These are phyloP conservation scores for Ips nitidus DNA, from an alignment of 1,140 invertebrate species.

Conservation along the genomic window DNA sequence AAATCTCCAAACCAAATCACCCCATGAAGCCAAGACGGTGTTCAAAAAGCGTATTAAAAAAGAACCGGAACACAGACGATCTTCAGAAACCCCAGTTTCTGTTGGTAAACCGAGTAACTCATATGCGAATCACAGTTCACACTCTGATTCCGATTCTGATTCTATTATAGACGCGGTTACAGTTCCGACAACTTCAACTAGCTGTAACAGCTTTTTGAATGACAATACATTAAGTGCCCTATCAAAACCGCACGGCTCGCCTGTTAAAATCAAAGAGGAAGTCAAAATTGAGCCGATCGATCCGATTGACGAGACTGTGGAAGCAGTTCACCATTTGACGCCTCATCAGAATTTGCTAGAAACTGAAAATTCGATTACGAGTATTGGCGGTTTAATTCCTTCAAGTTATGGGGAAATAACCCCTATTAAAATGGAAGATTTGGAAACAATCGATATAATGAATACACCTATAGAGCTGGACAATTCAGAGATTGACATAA, in stretches of 20 bases:
- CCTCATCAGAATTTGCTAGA: not conserved
- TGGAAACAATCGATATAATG: conserved; percentile 67
- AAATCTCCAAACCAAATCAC: conserved; percentile 50
- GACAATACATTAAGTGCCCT: not conserved
- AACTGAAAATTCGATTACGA: not conserved
- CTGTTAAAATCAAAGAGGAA: conserved; percentile 39
- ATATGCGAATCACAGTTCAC: conserved; percentile 44
- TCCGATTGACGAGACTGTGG: conserved; percentile 7
- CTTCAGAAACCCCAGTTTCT: conserved; percentile 21
- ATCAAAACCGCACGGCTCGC: not conserved
- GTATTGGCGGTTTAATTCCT: conserved; percentile 22
- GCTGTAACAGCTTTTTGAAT: not conserved
- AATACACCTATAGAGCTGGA: conserved; percentile 65
- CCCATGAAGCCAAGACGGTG: conserved; percentile 46
- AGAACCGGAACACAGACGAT: conserved; percentile 37
- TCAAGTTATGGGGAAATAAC: conserved; percentile 47
- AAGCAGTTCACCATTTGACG: conserved; percentile 14
- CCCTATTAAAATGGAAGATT: conserved; percentile 55
- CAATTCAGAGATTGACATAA: conserved; percentile 60
- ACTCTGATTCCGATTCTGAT: conserved; percentile 51
- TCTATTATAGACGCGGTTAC: conserved; percentile 44
- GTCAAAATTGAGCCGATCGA: conserved; percentile 36
- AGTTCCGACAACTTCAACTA: conserved; percentile 18
- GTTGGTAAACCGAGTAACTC: conserved; percentile 24
- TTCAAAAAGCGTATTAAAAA: conserved; percentile 43